Evolutionary conservation across 2,888 invertebrate genomes (phyloP), one percentile per base, ranked within the genome.

Genomic region (Lasioglossum calceatum): DNA sequence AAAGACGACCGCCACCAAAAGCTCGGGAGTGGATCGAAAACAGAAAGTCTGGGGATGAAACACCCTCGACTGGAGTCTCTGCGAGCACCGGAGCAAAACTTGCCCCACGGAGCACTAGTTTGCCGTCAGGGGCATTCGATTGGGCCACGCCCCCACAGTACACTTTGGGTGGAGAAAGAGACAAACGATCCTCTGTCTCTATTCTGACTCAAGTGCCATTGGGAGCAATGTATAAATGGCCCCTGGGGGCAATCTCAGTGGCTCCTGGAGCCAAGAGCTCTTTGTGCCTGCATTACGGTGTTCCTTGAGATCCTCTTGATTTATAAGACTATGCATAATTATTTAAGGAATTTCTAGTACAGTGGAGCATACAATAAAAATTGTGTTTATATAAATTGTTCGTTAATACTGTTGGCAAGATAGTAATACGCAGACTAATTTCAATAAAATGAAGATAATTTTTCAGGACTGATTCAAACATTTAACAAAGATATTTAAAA

Each of bases 1-100:
- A 93, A 92, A 92, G 91, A 92, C 91, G 93, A 94, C 94, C 94
- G 94, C 93, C 94, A 94, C 94, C 94, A 92, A 94, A 94, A 94
- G 93, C 94, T 93, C 90, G 87, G 77, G 67, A 32, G 71, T 77
- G 32, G 27, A 58, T 36, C 67, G 82, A 94, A 94, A 94, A 36
- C 16, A 72, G 77, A 64, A 84, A 64, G 50, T 50, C 27, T 61
- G 0, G 93, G 94, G 71, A 83, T 0, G n/a, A 42, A 80, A 71
- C 10, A 12, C 14, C 61, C 32, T 12, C 39, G 64, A 77, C 36
- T 39, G 50, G 73, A 64, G 32, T 5, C 73, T 58, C 23, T 47
- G 12, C 36, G 50, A 16, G 19, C 54, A 10, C 23, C 10, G 10
- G 23, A 54, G n/a, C 54, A n/a, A 54, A 3, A 1, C n/a, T 54